These are phyloP conservation scores for Mallotus villosus DNA, from an alignment of 2,797 vertebrate genomes.

Conservation along the genomic window DNA sequence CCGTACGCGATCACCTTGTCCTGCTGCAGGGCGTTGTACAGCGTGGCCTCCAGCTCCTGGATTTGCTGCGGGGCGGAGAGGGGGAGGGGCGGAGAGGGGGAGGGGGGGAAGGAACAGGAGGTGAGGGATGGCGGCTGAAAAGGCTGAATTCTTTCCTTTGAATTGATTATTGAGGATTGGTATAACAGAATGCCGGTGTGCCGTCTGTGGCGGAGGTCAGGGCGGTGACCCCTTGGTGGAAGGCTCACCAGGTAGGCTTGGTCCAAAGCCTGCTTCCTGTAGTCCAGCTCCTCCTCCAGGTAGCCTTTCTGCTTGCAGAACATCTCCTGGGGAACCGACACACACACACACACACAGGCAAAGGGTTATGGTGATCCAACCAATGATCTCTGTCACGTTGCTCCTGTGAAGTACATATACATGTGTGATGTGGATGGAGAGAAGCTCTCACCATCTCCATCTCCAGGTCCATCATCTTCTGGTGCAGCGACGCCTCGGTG, in stretches of 20 bases:
- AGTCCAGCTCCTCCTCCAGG: slow-evolving; percentile 96
- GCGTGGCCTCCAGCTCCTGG: slow-evolving; percentile 96
- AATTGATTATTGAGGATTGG: too few species aligned
- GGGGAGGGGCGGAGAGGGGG: too few species aligned
- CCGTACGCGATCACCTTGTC: slow-evolving; percentile 97
- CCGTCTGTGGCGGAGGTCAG: background rate
- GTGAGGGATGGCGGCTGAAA: too few species aligned
- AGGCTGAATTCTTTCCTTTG: too few species aligned
- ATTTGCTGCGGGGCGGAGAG: slow-evolving; percentile 84
- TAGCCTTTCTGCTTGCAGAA: slow-evolving; percentile 99
- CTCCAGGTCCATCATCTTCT: slow-evolving; percentile 98
- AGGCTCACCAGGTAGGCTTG: slow-evolving; percentile 92
- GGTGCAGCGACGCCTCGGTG: slow-evolving; percentile 94
- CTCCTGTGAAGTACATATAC: background rate
- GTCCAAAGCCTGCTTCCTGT: slow-evolving; percentile 95
- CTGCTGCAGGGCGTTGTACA: slow-evolving; percentile 98
- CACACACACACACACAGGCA: background rate
- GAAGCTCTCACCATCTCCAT: slow-evolving; percentile 89
- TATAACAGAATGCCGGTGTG: too few species aligned
- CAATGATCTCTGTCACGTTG: too few species aligned
- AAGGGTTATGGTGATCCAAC: too few species aligned
- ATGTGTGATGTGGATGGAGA: background rate
- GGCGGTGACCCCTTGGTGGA: too few species aligned
- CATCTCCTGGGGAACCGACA: slow-evolving; percentile 81
- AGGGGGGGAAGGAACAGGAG: background rate